Evolutionary conservation across 2,888 invertebrate genomes (phyloP), one percentile per base, ranked within the genome.

Genomic region (Tillus elongatus): DNA sequence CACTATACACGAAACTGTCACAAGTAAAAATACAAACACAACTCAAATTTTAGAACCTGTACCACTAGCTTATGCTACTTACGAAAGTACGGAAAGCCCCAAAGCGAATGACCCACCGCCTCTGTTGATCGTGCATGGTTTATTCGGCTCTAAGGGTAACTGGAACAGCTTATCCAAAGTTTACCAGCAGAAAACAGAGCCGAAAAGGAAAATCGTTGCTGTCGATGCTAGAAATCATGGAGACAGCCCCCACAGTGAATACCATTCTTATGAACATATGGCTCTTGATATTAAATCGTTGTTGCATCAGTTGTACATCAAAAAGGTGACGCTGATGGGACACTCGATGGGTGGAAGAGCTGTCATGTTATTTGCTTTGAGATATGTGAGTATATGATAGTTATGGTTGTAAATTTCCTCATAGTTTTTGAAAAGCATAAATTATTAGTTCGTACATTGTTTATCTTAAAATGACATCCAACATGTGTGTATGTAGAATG

Each of bases 321-420:
- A 71, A 0, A 79, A 78, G 59, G 75, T 79, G 1, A 69, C 79
- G 3, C 56, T 90, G 11, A 63, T 96, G 52, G 95, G 95, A 0
- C 95, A 96, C 63, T 92, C 92, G 49, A 91, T 96, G 91, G 95
- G 95, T 12, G 96, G 95, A n/a, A 77, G 90, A 43, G 75, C 87
- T 4, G 82, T 83, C 53, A 93, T 95, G 92, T 74, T 77, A 36
- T 69, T 87, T 36, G 84, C 92, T 27, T 68, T 93, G 33, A 72
- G 74, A 60, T 71, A 78, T 66, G 82, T 82, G 65, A 51, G 65
- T 53, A 14, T 6, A n/a, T n/a, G n/a, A n/a, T n/a, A n/a, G n/a
- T n/a, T n/a, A n/a, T n/a, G n/a, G n/a, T n/a, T n/a, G n/a, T n/a
- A n/a, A n/a, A n/a, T n/a, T n/a, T n/a, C n/a, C n/a, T n/a, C n/a